Conservation (phyloP, 1,140 invertebrate species). For the Papilio glaucus region DNA sequence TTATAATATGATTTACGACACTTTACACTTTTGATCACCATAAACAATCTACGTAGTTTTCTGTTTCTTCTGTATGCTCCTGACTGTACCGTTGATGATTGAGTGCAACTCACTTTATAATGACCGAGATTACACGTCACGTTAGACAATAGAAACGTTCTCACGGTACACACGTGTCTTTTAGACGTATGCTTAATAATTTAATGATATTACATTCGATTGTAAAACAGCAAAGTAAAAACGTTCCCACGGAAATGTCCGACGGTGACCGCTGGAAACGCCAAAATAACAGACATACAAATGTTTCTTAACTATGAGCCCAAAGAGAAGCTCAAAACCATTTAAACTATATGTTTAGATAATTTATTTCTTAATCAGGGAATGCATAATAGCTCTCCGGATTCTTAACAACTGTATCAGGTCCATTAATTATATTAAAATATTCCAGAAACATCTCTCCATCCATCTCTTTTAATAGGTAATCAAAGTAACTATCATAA, state of each 20-base stretch:
- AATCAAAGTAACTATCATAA: too few species aligned
- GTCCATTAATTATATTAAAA: too few species aligned
- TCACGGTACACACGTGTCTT: slow-evolving; percentile 73
- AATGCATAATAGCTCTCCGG: too few species aligned
- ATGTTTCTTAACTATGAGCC: neutral
- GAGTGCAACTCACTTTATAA: slow-evolving; percentile 42
- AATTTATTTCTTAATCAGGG: too few species aligned
- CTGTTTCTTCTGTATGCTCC: neutral
- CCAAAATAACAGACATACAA: slow-evolving; percentile 16
- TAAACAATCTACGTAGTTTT: slow-evolving; percentile 1
- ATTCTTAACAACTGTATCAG: too few species aligned
- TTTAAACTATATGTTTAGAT: too few species aligned
- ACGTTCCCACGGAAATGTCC: slow-evolving; percentile 61
- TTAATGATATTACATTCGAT: slow-evolving; percentile 69
- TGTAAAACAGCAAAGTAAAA: slow-evolving; percentile 60
- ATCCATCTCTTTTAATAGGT: too few species aligned
- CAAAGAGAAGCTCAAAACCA: neutral
- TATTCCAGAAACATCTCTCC: too few species aligned
- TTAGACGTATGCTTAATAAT: slow-evolving; percentile 65
- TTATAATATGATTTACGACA: neutral
- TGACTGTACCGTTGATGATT: neutral
- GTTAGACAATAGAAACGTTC: slow-evolving; percentile 71
- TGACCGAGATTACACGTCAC: slow-evolving; percentile 67
- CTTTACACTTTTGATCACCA: neutral
- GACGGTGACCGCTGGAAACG: slow-evolving; percentile 21